Evolutionary conservation across 92 coral and sea anemone species (phyloP).

Genomic region (Umimayanthus kanabou): DNA sequence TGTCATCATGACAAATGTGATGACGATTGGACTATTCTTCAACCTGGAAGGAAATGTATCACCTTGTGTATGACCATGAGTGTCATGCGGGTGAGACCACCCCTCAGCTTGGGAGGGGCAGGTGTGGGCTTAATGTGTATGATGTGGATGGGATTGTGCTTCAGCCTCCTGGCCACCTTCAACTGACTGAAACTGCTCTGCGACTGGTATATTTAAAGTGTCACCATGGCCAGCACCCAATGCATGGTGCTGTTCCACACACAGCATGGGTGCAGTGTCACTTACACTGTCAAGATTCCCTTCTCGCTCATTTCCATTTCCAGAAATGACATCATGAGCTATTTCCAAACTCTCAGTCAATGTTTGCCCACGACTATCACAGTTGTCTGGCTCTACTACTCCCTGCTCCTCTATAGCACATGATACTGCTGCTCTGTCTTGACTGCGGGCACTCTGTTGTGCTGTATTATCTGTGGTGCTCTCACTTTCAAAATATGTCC

Average conservation of each 20-base stretch:
- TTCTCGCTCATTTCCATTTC: constrained; percentile 10
- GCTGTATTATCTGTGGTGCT: not conserved
- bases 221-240: not conserved
- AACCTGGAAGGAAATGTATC: no score
- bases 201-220: not conserved
- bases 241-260: not conserved
- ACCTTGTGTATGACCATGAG: no score
- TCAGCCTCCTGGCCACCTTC: not conserved
- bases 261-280: not conserved
- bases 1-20: no score
- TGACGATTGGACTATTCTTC: no score
- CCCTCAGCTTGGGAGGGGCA: not conserved
- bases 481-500: constrained; percentile 67
- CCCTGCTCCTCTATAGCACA: constrained; percentile 42
- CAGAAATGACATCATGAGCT: constrained; percentile 13
- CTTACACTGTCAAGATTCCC: constrained; percentile 28
- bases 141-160: no score
- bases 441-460: not conserved
- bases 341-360: constrained; percentile 7
- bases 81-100: no score
- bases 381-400: constrained; percentile 8
- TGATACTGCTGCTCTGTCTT: not conserved
- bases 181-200: not conserved
- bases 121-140: no score
- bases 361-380: not conserved